These are phyloP conservation scores for Polyodon spathula DNA, from an alignment of 2,113 vertebrate genomes.

Conservation along the genomic window DNA sequence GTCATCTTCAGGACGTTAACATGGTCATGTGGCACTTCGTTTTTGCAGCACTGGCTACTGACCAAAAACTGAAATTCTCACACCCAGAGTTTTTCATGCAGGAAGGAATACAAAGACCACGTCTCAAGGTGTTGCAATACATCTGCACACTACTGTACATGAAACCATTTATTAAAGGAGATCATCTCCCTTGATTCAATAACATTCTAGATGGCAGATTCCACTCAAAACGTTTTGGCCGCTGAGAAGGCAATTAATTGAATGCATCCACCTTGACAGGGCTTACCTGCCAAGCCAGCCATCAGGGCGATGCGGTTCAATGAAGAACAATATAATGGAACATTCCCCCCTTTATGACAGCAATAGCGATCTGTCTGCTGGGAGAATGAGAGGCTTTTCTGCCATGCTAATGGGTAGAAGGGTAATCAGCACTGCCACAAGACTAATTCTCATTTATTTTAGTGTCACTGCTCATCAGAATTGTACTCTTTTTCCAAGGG, in stretches of 20 bases:
- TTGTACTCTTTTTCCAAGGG: background rate
- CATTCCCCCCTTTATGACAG: background rate
- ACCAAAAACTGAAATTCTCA: too few relatives aligned
- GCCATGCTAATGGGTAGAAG: conserved; percentile 43
- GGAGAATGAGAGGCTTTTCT: conserved; percentile 7
- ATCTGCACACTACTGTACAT: too few relatives aligned
- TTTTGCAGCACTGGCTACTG: too few relatives aligned
- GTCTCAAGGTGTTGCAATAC: too few relatives aligned
- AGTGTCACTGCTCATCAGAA: conserved; percentile 8
- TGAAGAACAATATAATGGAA: background rate
- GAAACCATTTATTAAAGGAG: too few relatives aligned
- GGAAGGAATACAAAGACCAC: too few relatives aligned
- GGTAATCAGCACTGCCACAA: conserved; percentile 45
- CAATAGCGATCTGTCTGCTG: background rate
- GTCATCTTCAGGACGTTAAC: too few relatives aligned
- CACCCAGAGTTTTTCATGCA: too few relatives aligned
- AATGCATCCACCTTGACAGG: background rate
- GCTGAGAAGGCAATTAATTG: background rate
- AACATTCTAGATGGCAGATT: too few relatives aligned
- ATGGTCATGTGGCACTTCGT: too few relatives aligned
- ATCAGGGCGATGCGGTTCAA: background rate
- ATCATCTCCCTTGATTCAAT: too few relatives aligned
- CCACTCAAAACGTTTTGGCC: background rate
- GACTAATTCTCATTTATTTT: conserved; percentile 23
- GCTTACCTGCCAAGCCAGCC: background rate